Base-by-base conservation (phyloP, 2,888 invertebrate species). In the Conistra vaccinii region DNA sequence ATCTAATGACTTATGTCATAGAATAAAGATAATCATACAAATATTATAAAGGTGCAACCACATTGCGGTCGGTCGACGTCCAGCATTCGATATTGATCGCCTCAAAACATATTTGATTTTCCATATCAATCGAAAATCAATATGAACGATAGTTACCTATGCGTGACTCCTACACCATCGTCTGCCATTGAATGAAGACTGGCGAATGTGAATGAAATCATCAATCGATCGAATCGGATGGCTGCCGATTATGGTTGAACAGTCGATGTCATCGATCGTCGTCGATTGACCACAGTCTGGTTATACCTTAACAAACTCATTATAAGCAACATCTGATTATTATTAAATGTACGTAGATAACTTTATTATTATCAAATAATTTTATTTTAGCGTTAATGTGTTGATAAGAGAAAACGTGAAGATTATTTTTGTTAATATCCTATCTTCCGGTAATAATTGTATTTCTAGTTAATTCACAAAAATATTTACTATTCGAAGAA, bases 391-490 rank as follows among this genome's bases (percentile, higher is more conserved):
- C 9, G 2, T n/a, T n/a, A 73, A 32, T 73, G 4, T 42, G 12
- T 53, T 53, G n/a, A n/a, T 71, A n/a, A 32, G 26, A 7, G 14
- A 73, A 53, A 53, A 71, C 5, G n/a, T 51, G 12, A 72, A 42
- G n/a, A 73, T 73, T n/a, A 71, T 29, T 48, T 26, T 72, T 26
- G 26, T 51, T 23, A 35, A 12, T n/a, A 14, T n/a, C 14, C 12
- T 42, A 29, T 3, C 0, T 35, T 10, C 1, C n/a, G n/a, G n/a
- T 23, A n/a, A n/a, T n/a, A n/a, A n/a, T 39, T 3, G n/a, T n/a
- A 26, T 20, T 35, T 17, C 17, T 35, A 17, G 1, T 35, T 35
- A 23, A 14, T 35, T 60, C 6, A 1, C 2, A n/a, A 35, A n/a
- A 35, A 35, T 17, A 61, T n/a, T 9, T 61, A n/a, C 9, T n/a